A percentile compares a stretch with the other conserved stretches of the same genome.
Conservation (phyloP, 2,113 vertebrate genomes). For the Halcyon senegalensis region DNA sequence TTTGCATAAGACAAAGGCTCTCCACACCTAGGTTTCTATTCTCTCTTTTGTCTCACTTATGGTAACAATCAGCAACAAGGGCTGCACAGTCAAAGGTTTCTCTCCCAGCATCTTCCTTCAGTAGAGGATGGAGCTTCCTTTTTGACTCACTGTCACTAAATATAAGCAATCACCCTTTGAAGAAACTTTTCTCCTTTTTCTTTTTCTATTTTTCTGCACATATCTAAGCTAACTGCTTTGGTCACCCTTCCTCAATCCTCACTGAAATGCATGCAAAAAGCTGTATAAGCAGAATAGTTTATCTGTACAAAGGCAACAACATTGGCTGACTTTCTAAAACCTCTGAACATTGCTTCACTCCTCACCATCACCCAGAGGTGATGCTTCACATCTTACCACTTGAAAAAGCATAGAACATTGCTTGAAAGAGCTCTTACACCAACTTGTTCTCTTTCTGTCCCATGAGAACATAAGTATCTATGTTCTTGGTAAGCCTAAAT, state of each 20-base stretch:
- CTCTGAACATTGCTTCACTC: not conserved
- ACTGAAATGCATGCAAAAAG: not conserved
- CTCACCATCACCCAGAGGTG: not conserved
- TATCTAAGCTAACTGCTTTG: not conserved
- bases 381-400: not conserved
- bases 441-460: not conserved
- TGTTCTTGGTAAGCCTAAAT: not conserved
- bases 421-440: not conserved
- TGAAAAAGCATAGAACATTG: not conserved
- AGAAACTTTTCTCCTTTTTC: not conserved
- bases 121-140: not conserved
- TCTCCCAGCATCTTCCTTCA: not conserved
- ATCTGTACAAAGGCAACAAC: not conserved
- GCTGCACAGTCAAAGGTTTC: not conserved
- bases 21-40: not conserved
- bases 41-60: not conserved
- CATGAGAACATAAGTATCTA: not conserved
- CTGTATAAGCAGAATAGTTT: not conserved
- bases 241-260: not conserved
- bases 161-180: not conserved
- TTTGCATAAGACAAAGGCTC: not conserved
- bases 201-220: not conserved
- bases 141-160: not conserved
- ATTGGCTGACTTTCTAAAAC: not conserved
- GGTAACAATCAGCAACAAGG: not conserved